phyloP scores from a whole-genome alignment of 2,797 vertebrate species.

The Scleropages formosus region DNA sequence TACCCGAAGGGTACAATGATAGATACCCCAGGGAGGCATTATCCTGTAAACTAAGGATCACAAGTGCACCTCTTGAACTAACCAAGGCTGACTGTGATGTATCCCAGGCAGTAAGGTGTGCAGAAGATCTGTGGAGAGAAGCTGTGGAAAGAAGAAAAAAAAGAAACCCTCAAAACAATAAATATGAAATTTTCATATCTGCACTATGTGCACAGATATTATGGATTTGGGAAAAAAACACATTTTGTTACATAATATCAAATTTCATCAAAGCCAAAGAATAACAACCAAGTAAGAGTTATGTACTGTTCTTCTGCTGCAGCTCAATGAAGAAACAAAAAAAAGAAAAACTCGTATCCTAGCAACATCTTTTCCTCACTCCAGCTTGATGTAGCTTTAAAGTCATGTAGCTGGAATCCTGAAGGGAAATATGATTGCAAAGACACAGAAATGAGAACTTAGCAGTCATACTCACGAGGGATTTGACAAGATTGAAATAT shows the following conservation, averaged over 20 bases:
- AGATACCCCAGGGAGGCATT: too few relatives aligned
- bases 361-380: slow-evolving; percentile 47
- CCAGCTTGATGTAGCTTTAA: slow-evolving; percentile 38
- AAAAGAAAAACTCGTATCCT: slow-evolving; percentile 48
- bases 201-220: neutral
- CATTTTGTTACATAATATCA: slow-evolving; percentile 27
- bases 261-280: neutral
- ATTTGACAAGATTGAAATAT: slow-evolving; percentile 1
- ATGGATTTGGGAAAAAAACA: neutral
- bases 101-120: too few relatives aligned
- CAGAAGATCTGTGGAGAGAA: too few relatives aligned
- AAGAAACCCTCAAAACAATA: too few relatives aligned
- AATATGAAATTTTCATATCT: neutral
- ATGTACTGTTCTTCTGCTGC: slow-evolving; percentile 26
- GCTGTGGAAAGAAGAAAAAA: too few relatives aligned
- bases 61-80: too few relatives aligned
- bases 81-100: too few relatives aligned
- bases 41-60: too few relatives aligned
- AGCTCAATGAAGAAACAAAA: slow-evolving; percentile 40
- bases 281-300: slow-evolving; percentile 23
- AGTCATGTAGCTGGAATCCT: slow-evolving; percentile 42
- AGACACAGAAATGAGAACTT: slow-evolving; percentile 38
- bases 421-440: slow-evolving; percentile 38
- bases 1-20: too few relatives aligned
- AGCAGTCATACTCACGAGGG: slow-evolving; percentile 30